Conservation (phyloP, 2,113 vertebrate species). For the Azemiops feae region DNA sequence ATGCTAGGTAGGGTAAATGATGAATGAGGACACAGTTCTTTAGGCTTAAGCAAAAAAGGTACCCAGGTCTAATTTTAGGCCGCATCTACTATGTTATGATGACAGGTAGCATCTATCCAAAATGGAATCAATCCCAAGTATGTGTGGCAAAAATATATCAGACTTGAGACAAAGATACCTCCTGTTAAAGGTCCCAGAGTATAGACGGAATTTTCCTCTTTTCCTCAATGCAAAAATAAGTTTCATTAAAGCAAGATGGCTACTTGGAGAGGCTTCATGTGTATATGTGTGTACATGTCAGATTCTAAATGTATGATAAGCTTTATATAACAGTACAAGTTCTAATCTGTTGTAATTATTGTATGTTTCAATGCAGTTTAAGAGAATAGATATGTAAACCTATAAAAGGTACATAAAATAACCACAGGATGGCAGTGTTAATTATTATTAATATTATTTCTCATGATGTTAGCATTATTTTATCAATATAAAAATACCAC, state of each 20-base stretch:
- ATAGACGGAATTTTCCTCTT: not conserved
- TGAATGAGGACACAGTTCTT: not conserved
- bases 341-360: not conserved
- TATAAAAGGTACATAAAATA: not conserved
- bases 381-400: not conserved
- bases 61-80: not conserved
- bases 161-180: not conserved
- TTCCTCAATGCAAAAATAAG: not conserved
- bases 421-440: not conserved
- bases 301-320: not conserved
- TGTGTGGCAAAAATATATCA: not conserved
- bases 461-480: not conserved
- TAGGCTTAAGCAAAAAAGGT: not conserved
- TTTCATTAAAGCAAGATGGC: not conserved
- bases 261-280: not conserved
- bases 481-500: slow-evolving; percentile 14
- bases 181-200: not conserved
- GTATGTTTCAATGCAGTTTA: not conserved
- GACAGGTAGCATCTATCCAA: not conserved
- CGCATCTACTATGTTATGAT: not conserved
- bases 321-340: not conserved
- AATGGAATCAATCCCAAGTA: too few relatives aligned
- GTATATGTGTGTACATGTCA: not conserved
- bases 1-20: not conserved
- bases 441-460: not conserved